phyloP scores from a whole-genome alignment of 1,140 invertebrate species.

The Scaptomyza hsui region DNA sequence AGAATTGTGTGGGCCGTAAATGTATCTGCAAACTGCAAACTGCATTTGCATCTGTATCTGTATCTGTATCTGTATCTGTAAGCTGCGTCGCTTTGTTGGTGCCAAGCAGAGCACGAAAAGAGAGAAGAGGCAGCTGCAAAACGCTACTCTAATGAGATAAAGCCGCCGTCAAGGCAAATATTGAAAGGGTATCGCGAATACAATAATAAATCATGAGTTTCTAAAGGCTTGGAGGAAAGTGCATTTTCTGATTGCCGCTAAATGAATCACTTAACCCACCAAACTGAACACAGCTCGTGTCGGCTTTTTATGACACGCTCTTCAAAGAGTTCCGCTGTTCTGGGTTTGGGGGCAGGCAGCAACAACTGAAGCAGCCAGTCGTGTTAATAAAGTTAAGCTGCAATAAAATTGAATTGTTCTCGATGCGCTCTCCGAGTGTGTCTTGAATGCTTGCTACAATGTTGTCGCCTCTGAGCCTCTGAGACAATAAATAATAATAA shows the following conservation, averaged over 20 bases:
- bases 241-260: conserved; percentile 80
- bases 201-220: conserved; percentile 72
- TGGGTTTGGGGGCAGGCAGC: background rate
- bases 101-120: conserved; percentile 76
- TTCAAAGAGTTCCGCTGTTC: conserved; percentile 67
- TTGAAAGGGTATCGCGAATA: conserved; percentile 49
- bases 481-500: conserved; percentile 12
- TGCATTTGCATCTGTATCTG: conserved; percentile 26
- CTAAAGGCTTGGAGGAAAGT: conserved; percentile 65
- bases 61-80: conserved; percentile 45
- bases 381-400: conserved; percentile 80
- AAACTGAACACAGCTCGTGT: conserved; percentile 36
- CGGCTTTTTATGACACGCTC: conserved; percentile 73
- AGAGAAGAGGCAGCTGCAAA: conserved; percentile 12
- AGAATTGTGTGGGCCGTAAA: conserved; percentile 58
- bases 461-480: conserved; percentile 44
- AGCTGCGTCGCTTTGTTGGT: conserved; percentile 59
- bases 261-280: conserved; percentile 80
- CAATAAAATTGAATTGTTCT: conserved; percentile 79
- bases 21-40: conserved; percentile 40
- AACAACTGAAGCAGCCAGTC: conserved; percentile 1
- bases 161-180: conserved; percentile 63
- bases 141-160: conserved; percentile 72
- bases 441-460: conserved; percentile 34
- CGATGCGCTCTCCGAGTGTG: conserved; percentile 27